Conservation (phyloP, 1,140 invertebrate genomes). For the Conus ventricosus region DNA sequence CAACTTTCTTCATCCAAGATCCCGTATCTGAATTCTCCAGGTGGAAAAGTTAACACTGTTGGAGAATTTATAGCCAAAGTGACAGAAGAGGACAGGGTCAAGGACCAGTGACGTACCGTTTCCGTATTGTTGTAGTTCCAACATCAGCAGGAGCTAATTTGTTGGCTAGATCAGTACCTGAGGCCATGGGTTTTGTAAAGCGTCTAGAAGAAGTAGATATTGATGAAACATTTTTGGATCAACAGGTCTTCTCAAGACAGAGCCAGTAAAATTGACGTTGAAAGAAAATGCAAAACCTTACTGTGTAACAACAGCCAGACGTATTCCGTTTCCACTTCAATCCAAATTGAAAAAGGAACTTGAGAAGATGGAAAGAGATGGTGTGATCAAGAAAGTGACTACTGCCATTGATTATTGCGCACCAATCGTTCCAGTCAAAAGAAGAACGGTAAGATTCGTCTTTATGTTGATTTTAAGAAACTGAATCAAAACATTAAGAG, state of each 20-base stretch:
- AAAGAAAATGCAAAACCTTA: conserved; percentile 38
- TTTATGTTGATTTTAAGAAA: conserved; percentile 53
- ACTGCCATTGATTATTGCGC: conserved; percentile 55
- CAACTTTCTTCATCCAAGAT: not conserved
- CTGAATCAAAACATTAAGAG: conserved; percentile 33
- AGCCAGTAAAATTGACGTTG: conserved; percentile 52
- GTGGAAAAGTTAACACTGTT: not conserved
- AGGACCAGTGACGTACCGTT: too few relatives aligned
- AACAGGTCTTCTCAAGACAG: not conserved
- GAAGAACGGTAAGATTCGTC: conserved; percentile 53
- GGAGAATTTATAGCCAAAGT: conserved; percentile 20
- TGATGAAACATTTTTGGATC: not conserved
- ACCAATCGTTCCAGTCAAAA: conserved; percentile 56
- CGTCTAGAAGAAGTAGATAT: not conserved
- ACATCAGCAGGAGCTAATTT: conserved; percentile 9
- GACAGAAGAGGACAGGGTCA: not conserved
- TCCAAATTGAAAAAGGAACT: conserved; percentile 59
- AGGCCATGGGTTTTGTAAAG: conserved; percentile 18
- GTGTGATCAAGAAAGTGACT: conserved; percentile 51
- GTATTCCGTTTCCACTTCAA: conserved; percentile 61
- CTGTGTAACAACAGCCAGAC: conserved; percentile 53
- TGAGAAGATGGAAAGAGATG: conserved; percentile 57
- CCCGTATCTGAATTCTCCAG: not conserved
- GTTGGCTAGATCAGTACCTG: conserved; percentile 1
- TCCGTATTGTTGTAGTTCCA: too few relatives aligned